These are phyloP conservation scores for Clarias fuscus DNA, from an alignment of 2,797 vertebrate genomes.

Conservation along the genomic window DNA sequence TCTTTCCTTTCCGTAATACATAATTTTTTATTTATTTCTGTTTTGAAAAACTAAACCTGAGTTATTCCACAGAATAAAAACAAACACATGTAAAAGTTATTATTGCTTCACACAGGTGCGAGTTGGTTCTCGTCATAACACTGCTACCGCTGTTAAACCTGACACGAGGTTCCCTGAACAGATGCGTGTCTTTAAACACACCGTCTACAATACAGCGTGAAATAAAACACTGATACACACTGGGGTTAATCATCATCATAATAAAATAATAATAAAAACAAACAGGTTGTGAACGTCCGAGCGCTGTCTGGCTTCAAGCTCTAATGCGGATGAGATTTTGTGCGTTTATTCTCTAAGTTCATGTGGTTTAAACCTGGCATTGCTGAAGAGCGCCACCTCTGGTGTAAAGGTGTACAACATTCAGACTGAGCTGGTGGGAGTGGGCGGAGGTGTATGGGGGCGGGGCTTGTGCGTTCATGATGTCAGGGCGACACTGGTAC, in stretches of 20 bases:
- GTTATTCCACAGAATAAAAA: neutral
- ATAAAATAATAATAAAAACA: no score
- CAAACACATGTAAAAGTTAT: neutral
- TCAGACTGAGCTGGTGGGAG: neutral
- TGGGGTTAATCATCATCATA: neutral
- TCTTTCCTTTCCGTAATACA: neutral
- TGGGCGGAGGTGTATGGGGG: neutral
- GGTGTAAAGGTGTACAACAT: neutral
- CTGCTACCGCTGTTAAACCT: constrained; percentile 38
- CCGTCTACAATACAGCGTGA: neutral
- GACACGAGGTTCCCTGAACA: constrained; percentile 2
- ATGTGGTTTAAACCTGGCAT: neutral
- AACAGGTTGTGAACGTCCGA: neutral
- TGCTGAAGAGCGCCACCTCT: neutral
- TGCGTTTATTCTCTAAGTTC: neutral
- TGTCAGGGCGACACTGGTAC: no score
- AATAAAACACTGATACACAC: constrained; percentile 39
- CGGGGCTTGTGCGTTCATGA: neutral
- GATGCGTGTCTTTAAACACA: neutral
- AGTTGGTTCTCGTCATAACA: constrained; percentile 33
- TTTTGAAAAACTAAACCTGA: constrained; percentile 20
- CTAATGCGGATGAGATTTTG: neutral
- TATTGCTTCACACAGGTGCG: neutral
- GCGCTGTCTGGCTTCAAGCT: neutral
- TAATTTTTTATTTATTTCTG: neutral